Evolutionary conservation across 2,888 invertebrate species (phyloP).

Genomic region (Psylliodes chrysocephalus): DNA sequence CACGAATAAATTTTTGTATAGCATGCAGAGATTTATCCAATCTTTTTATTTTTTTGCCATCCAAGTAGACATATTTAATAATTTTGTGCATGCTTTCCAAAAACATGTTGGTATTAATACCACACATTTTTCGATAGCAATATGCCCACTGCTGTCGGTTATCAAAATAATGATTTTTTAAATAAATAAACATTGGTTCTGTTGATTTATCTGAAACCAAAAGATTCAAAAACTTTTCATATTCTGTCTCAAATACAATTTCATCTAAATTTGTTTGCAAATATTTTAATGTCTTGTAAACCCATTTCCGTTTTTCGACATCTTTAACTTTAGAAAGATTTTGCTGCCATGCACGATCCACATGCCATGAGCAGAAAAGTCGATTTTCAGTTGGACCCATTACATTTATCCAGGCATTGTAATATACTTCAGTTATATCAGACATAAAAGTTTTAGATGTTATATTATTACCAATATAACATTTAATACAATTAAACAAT

Average conservation of each 20-base stretch:
- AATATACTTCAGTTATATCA: neutral
- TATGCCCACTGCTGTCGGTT: neutral
- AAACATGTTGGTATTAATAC: conserved; percentile 4
- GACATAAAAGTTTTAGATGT: neutral
- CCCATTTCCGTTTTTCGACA: neutral
- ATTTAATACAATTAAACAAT: conserved; percentile 24
- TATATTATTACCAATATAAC: neutral
- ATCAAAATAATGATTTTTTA: neutral
- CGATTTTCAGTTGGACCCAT: neutral
- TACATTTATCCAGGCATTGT: neutral
- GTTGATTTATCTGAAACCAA: neutral
- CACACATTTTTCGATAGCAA: neutral
- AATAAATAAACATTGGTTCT: neutral
- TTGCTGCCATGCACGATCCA: neutral
- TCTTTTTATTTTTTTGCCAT: neutral
- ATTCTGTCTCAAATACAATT: too few relatives aligned
- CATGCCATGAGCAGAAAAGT: neutral
- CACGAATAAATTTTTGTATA: conserved; percentile 3
- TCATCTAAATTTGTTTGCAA: too few relatives aligned
- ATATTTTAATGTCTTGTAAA: too few relatives aligned
- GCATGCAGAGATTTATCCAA: neutral
- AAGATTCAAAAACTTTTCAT: too few relatives aligned
- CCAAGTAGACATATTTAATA: conserved; percentile 1
- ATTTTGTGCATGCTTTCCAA: neutral
- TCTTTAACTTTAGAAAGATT: neutral